Evolutionary conservation across 2,113 vertebrate species (phyloP).

Genomic region (Anthoscopus minutus): DNA sequence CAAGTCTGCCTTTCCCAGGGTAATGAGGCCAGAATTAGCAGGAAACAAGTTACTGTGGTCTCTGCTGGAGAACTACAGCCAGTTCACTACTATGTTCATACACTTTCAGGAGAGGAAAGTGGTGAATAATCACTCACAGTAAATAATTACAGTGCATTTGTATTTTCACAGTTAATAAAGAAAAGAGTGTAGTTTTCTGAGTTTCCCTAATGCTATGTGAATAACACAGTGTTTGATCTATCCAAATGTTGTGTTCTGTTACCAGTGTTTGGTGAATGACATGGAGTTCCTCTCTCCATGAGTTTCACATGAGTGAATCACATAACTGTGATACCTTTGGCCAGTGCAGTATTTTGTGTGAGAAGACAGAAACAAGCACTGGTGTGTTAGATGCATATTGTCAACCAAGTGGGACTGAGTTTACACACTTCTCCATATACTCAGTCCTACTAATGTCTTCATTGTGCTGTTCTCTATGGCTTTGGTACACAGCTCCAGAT

Average conservation of each 20-base stretch:
- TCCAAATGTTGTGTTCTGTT: not conserved
- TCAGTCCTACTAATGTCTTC: not conserved
- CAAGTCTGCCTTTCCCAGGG: not conserved
- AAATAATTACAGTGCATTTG: not conserved
- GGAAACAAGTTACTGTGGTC: not conserved
- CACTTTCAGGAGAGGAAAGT: not conserved
- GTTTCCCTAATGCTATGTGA: not conserved
- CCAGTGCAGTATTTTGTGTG: not conserved
- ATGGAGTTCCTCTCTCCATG: not conserved
- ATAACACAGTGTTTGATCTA: not conserved
- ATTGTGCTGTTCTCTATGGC: not conserved
- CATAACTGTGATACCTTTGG: not conserved
- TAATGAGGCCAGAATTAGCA: not conserved
- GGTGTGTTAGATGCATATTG: not conserved
- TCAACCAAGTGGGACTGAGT: not conserved
- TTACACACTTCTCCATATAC: not conserved
- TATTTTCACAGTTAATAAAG: not conserved
- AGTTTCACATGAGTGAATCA: not conserved
- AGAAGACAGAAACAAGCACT: not conserved
- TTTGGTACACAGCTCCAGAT: not conserved
- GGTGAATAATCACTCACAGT: not conserved
- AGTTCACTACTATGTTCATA: not conserved
- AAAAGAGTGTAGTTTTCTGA: not conserved
- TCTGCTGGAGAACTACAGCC: not conserved
- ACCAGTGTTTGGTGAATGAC: not conserved